phyloP scores from a whole-genome alignment of 2,888 invertebrate species.

The Eumerus sabulonum region DNA sequence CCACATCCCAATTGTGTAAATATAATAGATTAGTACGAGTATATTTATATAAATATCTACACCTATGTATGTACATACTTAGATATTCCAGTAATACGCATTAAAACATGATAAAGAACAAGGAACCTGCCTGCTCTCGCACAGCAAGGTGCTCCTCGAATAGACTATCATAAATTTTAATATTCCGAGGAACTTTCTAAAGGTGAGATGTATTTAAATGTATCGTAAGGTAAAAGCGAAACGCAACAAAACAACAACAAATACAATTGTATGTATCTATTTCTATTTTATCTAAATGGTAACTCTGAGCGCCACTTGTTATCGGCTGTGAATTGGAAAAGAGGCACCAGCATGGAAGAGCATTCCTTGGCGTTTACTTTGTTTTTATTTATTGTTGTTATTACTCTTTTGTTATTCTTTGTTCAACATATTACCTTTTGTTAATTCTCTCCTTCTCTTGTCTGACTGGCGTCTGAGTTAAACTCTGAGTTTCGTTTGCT shows the following conservation, averaged over 20 bases:
- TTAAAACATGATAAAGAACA: too few species aligned
- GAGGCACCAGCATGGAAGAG: conserved; percentile 54
- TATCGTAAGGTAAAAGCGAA: conserved; percentile 1
- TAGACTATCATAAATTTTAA: conserved; percentile 31
- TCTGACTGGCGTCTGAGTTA: conserved; percentile 48
- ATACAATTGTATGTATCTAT: conserved; percentile 21
- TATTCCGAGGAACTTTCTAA: conserved; percentile 29
- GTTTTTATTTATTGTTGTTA: conserved; percentile 65
- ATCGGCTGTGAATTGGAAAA: conserved; percentile 32
- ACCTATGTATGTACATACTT: too few species aligned
- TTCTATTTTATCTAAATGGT: conserved; percentile 48
- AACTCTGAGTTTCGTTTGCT: conserved; percentile 45
- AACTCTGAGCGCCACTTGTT: conserved; percentile 54
- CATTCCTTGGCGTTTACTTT: conserved; percentile 52
- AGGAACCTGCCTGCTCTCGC: conserved; percentile 20
- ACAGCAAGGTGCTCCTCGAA: conserved; percentile 34
- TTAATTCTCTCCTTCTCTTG: conserved; percentile 54
- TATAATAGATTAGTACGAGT: too few species aligned
- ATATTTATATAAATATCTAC: too few species aligned
- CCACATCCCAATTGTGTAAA: too few species aligned
- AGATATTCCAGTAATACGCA: too few species aligned
- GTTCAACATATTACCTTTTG: conserved; percentile 47
- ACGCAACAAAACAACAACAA: too few species aligned
- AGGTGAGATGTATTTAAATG: conserved; percentile 18
- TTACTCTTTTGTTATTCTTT: conserved; percentile 54